Evolutionary conservation across 2,113 vertebrate genomes (phyloP).

Genomic region (Manacus vitellinus): DNA sequence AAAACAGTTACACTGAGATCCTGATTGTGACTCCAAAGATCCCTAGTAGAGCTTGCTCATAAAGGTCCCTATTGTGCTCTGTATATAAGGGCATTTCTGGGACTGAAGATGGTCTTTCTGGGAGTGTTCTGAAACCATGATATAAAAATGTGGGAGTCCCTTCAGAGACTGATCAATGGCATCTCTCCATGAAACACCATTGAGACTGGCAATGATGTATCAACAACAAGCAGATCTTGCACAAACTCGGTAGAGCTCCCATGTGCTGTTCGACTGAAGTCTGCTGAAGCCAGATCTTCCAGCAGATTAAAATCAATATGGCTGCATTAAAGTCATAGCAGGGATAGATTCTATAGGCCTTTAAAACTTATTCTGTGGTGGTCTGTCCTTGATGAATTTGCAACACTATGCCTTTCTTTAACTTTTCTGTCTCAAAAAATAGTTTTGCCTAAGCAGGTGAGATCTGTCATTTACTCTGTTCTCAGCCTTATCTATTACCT

Average conservation of each 20-base stretch:
- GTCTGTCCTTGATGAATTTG: not conserved
- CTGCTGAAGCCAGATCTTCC: not conserved
- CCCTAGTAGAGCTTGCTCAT: not conserved
- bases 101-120: not conserved
- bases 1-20: not conserved
- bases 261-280: rapidly evolving
- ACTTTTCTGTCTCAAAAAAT: not conserved
- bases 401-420: not conserved
- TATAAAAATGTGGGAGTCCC: not conserved
- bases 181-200: not conserved
- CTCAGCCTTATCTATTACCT: not conserved
- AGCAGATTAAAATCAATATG: not conserved
- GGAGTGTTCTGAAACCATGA: not conserved
- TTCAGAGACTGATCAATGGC: not conserved
- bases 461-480: not conserved
- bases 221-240: not conserved
- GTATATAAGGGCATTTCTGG: not conserved
- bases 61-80: not conserved
- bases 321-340: not conserved
- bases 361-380: not conserved
- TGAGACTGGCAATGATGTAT: not conserved
- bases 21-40: not conserved
- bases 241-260: not conserved
- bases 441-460: not conserved
- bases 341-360: not conserved